Percentiles rank a stretch among this genome's conserved stretches.
These are phyloP conservation scores for Schizaphis graminum DNA, from an alignment of 2,888 invertebrate species.

Conservation along the genomic window DNA sequence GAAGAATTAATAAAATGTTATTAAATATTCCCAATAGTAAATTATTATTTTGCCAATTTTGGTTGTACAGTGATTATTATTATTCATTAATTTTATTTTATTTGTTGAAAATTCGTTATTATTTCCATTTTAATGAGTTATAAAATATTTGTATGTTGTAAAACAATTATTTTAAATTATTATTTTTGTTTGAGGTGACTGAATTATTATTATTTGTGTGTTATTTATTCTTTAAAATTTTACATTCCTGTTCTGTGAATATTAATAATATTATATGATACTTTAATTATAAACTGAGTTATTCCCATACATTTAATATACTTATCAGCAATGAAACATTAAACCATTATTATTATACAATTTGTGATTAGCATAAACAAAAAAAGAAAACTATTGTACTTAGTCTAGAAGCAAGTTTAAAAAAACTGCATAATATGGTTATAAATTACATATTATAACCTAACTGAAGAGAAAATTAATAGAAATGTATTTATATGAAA, in stretches of 20 bases:
- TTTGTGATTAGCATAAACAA: not conserved
- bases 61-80: constrained; percentile 28
- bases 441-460: not conserved
- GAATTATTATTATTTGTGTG: constrained; percentile 26
- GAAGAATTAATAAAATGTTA: not conserved
- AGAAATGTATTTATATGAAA: not conserved
- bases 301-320: not conserved
- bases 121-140: not conserved
- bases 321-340: not conserved
- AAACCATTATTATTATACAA: not conserved
- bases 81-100: constrained; percentile 33
- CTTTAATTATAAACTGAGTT: constrained; percentile 15
- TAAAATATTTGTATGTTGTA: constrained; percentile 34
- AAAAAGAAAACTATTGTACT: not conserved
- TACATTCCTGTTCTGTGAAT: constrained; percentile 54
- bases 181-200: constrained; percentile 31
- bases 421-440: not conserved
- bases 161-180: not conserved
- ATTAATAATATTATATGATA: not conserved
- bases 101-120: constrained; percentile 21
- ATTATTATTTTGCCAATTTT: not conserved
- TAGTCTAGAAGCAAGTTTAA: not conserved
- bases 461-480: not conserved
- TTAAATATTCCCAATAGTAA: not conserved
- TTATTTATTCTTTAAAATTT: constrained; percentile 57